Base-by-base conservation (phyloP, 1,140 invertebrate genomes). In the Microplitis demolitor region DNA sequence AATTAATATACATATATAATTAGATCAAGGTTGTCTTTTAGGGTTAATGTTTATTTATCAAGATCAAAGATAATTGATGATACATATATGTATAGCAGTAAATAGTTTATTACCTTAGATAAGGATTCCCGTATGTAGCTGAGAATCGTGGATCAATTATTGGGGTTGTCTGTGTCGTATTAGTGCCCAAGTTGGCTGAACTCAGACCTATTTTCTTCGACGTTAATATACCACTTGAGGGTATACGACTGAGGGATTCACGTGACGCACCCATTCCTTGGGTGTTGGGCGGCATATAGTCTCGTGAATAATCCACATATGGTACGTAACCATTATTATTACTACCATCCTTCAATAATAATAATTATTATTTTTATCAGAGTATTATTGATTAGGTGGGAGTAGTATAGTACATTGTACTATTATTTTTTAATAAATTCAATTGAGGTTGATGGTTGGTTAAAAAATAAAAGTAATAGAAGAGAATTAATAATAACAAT, bases 301-400 rank as follows among this genome's bases (percentile, higher is more conserved):
- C 95, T 66, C 93, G 85, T 35, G 90, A 89, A 82, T 96, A 96
- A 81, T 96, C 95, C 51, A 95, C 93, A 87, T 96, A 96, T 11
- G 94, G 94, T 39, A 95, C 93, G 84, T 96, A 96, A 31, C 95
- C 95, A 78, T 96, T 96, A 85, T 92, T 94, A 82, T 94, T 94
- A 80, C 93, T 92, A 70, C 93, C 93, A 80, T 92, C 90, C 93
- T 95, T 83, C 6, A 56, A 11, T 39, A 35, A 14, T 16, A 53
- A 14, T 58, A 75, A 68, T 64, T 16, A 61, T 60, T 4, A 70
- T 83, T 84, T 0, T 24, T 24, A 24, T 24, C 24, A 24, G 24
- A 24, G 24, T 24, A 24, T 24, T 24, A 24, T 24, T 24, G 24
- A 24, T 24, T 24, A 24, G 24, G 2, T 2, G 24, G 24, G 24